Conservation (phyloP, 53 echinoderm and acorn worm genomes). For the Glandiceps talaboti region DNA sequence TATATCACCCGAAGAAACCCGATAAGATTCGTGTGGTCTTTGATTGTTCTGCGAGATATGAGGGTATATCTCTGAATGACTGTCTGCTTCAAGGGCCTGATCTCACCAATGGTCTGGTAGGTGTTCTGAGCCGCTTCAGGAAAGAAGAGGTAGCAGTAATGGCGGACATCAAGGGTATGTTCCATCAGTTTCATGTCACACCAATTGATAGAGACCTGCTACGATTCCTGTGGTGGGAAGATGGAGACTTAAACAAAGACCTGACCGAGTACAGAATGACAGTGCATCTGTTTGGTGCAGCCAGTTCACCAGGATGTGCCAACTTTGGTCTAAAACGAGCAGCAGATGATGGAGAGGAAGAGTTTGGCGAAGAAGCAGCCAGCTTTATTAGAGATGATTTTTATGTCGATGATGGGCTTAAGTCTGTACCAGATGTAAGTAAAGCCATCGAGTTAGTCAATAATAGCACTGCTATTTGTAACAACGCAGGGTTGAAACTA, state of each 20-base stretch:
- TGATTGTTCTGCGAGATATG: slow-evolving; percentile 29
- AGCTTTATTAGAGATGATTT: too few relatives aligned
- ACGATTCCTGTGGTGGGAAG: slow-evolving; percentile 48
- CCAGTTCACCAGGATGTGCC: slow-evolving; percentile 45
- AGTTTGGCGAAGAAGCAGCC: slow-evolving; percentile 18
- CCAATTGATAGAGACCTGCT: slow-evolving; percentile 34
- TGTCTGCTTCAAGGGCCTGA: slow-evolving; percentile 37
- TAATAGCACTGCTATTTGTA: slow-evolving; percentile 16
- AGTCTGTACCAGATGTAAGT: slow-evolving; percentile 4
- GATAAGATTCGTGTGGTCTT: too few relatives aligned
- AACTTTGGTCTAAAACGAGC: slow-evolving; percentile 44
- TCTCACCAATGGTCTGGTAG: slow-evolving; percentile 32
- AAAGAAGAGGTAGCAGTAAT: slow-evolving; percentile 38
- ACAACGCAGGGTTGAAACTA: slow-evolving; percentile 25
- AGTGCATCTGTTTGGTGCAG: too few relatives aligned
- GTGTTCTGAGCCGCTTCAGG: slow-evolving; percentile 28
- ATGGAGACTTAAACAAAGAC: slow-evolving; percentile 16
- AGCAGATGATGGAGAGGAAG: slow-evolving; percentile 18
- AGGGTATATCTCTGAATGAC: slow-evolving; percentile 31
- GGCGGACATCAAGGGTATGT: slow-evolving; percentile 45
- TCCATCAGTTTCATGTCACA: slow-evolving; percentile 38
- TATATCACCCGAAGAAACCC: slow-evolving; percentile 18
- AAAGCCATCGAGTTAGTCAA: slow-evolving; percentile 26
- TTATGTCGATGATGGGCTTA: too few relatives aligned
- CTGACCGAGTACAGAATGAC: slow-evolving; percentile 31